phyloP scores from a whole-genome alignment of 2,797 vertebrate species.

The Echeneis naucrates region DNA sequence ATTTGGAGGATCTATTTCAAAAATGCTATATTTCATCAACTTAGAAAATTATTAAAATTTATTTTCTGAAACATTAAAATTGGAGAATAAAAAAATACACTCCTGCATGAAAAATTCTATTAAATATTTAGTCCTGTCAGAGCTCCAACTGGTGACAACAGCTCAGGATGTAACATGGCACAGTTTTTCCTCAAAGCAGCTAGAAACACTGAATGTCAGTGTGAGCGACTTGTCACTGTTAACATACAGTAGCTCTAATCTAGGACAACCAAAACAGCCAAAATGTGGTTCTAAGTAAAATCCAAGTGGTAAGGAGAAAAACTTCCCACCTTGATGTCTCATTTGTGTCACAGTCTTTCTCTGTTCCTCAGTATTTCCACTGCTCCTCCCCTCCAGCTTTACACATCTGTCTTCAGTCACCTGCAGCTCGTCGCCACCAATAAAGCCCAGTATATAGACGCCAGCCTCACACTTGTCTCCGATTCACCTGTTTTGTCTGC shows the following conservation, averaged over 20 bases:
- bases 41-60: too few species aligned
- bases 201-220: not conserved
- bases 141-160: slow-evolving; percentile 1
- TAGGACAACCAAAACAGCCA: not conserved
- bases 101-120: not conserved
- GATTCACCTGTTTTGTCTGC: too few species aligned
- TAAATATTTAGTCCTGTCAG: not conserved
- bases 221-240: not conserved
- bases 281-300: not conserved
- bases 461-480: too few species aligned
- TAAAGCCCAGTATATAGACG: too few species aligned
- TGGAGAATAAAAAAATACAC: not conserved
- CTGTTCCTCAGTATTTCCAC: too few species aligned
- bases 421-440: too few species aligned
- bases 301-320: not conserved
- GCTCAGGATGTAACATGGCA: not conserved
- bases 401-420: too few species aligned
- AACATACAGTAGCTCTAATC: not conserved
- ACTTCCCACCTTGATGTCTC: not conserved
- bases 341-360: too few species aligned
- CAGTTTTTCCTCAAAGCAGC: not conserved
- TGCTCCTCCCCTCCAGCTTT: too few species aligned
- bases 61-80: not conserved
- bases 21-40: not conserved
- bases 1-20: not conserved